phyloP scores from a whole-genome alignment of 2,797 vertebrate species.

The Pseudochirops cupreus region DNA sequence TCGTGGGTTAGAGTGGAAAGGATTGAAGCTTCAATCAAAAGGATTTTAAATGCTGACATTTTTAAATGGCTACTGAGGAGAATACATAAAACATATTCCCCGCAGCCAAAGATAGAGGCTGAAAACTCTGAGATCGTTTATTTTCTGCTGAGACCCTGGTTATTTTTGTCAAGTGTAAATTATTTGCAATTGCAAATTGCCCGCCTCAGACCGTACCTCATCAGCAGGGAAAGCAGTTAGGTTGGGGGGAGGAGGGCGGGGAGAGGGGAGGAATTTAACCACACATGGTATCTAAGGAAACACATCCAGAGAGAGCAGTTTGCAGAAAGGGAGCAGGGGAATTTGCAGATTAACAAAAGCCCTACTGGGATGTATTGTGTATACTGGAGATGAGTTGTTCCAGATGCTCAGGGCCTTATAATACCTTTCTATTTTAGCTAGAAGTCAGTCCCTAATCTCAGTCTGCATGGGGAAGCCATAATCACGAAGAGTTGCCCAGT shows the following conservation, averaged over 20 bases:
- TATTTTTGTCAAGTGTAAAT: neutral
- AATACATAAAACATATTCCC: neutral
- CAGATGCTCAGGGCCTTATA: neutral
- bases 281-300: neutral
- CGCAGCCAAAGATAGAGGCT: neutral
- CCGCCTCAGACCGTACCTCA: neutral
- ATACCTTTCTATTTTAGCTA: neutral
- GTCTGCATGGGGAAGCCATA: neutral
- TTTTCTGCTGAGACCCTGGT: neutral
- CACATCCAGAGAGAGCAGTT: neutral
- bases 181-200: neutral
- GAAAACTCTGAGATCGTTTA: neutral
- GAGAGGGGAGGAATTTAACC: neutral
- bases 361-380: neutral
- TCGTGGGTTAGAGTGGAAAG: neutral
- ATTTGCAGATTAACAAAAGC: neutral
- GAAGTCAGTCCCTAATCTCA: neutral
- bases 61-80: neutral
- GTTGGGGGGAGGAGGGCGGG: neutral
- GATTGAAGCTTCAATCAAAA: neutral
- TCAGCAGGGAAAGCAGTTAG: neutral
- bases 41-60: slow-evolving; percentile 15
- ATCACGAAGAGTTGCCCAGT: neutral
- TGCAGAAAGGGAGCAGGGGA: neutral
- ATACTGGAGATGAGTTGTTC: neutral